Conservation (phyloP, 92 coral and sea anemone genomes). For the Zoanthus sociatus region DNA sequence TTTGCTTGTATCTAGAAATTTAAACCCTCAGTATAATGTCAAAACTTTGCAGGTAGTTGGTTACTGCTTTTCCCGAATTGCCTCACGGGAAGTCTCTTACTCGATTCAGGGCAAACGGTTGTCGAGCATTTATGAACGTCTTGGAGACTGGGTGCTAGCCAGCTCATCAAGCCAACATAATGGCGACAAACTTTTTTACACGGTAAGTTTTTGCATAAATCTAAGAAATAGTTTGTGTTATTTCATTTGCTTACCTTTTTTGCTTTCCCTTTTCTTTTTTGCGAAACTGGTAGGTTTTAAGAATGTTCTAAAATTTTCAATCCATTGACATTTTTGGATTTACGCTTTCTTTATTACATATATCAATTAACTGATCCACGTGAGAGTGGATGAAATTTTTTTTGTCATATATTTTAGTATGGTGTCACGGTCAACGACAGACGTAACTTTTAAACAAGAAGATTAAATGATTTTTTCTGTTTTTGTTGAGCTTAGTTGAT, state of each 20-base stretch:
- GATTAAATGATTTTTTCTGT: not conserved
- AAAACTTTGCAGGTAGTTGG: conserved; percentile 70
- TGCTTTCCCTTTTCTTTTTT: not conserved
- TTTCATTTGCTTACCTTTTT: not conserved
- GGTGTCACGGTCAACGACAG: not conserved
- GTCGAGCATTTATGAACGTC: conserved; percentile 55
- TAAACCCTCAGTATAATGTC: conserved; percentile 53
- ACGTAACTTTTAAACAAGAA: not conserved
- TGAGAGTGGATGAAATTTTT: not conserved
- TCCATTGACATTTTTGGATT: not conserved
- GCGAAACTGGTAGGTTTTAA: not conserved
- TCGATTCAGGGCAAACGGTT: conserved; percentile 26
- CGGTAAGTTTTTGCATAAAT: conserved; percentile 56
- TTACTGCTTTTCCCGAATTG: conserved; percentile 50
- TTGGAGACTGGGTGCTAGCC: conserved; percentile 56
- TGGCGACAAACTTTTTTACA: conserved; percentile 43
- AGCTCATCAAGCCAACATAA: conserved; percentile 74
- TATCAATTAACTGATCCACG: not conserved
- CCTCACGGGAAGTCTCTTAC: conserved; percentile 44
- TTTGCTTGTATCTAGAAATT: conserved; percentile 39
- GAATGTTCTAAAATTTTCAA: not conserved
- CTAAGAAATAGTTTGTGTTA: not conserved
- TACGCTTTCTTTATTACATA: not conserved
- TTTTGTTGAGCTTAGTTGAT: not conserved
- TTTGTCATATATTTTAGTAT: not conserved